A percentile compares a stretch with the other conserved stretches of the same genome.
phyloP scores from a whole-genome alignment of 1,140 invertebrate genomes.

The Linepithema humile region DNA sequence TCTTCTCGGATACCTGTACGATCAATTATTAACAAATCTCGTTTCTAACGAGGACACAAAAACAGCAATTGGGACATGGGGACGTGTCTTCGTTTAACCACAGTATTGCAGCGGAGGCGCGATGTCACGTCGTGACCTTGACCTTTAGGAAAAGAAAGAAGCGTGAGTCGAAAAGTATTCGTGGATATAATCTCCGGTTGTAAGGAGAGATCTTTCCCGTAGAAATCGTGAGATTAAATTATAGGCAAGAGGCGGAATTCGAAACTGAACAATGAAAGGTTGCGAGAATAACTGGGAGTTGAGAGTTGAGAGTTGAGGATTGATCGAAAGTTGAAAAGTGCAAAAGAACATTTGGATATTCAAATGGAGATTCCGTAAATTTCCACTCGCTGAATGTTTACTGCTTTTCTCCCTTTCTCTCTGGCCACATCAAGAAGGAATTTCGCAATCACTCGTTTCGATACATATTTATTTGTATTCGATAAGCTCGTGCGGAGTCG shows the following conservation, averaged over 20 bases:
- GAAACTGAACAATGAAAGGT: not conserved
- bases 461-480: too few relatives aligned
- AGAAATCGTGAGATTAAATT: slow-evolving; percentile 11
- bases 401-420: too few relatives aligned
- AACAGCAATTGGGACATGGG: slow-evolving; percentile 33
- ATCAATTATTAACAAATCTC: not conserved
- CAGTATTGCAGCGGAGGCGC: slow-evolving; percentile 9
- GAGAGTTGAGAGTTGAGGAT: not conserved
- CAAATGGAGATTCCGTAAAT: too few relatives aligned
- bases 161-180: slow-evolving; percentile 25
- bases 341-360: too few relatives aligned
- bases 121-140: slow-evolving; percentile 56
- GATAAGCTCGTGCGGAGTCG: too few relatives aligned
- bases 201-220: not conserved
- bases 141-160: slow-evolving; percentile 27
- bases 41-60: slow-evolving; percentile 16
- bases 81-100: slow-evolving; percentile 8
- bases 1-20: not conserved
- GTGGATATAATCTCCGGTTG: not conserved
- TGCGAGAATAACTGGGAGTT: too few relatives aligned
- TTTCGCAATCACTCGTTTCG: too few relatives aligned
- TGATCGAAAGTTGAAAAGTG: not conserved
- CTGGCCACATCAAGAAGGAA: too few relatives aligned
- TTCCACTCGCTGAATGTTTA: too few relatives aligned
- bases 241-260: not conserved